Evolutionary conservation across 2,888 invertebrate genomes (phyloP), one percentile per base, ranked within the genome.

Genomic region (Coenonympha glycerion): DNA sequence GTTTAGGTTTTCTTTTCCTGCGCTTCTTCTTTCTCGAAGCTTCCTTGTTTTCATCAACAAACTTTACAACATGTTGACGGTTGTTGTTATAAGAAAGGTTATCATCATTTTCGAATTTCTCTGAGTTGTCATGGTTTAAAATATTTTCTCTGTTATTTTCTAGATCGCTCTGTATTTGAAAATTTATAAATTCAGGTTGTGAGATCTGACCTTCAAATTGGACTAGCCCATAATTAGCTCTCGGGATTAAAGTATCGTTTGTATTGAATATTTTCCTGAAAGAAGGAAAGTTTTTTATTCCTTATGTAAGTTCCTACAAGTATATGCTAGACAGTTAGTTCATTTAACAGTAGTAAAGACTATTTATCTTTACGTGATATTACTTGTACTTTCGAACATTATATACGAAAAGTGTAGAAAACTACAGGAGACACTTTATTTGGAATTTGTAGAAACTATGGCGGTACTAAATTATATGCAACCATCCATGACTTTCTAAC

Each of bases 11-110:
- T 16, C 59, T 48, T 30, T 56, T 52, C 30, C 73, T 66, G 3
- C 72, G 69, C 26, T 69, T 66, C 30, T 68, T 67, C 52, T 64
- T 76, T 40, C 64, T 72, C 6, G 33, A 34, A 31, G 19, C 40
- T 5, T 39, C 31, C 30, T 49, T 37, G 33, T 26, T 40, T 9
- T 37, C 30, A 13, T 52, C 56, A 44, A 59, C 58, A 41, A 64
- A 63, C 11, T 41, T 56, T 2, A 57, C 18, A 16, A 24, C 13
- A 16, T 6, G 34, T 18, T 18, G 36, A 16, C 6, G 8, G 3
- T 13, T 15, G 1, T 6, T 19, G 11, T 47, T 22, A 24, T 16
- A 24, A 13, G 22, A 19, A 16, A 40, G 24, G 11, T 18, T 4
- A 19, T 47, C 41, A 6, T 47, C 19, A 11, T 47, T 36, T 30